Evolutionary conservation across 2,113 vertebrate species (phyloP), one percentile per base, ranked within the genome.

Genomic region (Labrus mixtus): DNA sequence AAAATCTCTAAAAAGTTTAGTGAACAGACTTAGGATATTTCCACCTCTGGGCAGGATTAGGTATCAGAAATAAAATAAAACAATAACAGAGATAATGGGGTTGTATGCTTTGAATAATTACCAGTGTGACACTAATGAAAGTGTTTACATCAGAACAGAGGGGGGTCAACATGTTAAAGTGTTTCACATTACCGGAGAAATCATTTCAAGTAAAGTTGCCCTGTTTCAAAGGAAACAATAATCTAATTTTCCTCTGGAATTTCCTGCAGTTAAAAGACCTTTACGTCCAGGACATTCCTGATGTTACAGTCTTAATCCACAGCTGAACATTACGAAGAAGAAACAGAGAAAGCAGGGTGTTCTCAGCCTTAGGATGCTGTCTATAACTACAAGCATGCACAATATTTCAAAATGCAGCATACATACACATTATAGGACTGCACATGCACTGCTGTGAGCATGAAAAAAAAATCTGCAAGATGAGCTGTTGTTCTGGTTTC

Each of bases 151-250:
- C 25, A 54, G n/a, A 73, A 45, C 6, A 7, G 45, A 33, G 25
- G 16, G 46, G 46, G 12, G 8, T 43, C 68, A 51, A 56, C 4
- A 37, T 51, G 29, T 68, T 41, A 37, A 2, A 64, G 12, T 25
- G 39, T 72, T 36, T n/a, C 51, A 64, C 36, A 63, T 46, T 71
- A 66, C 0, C 56, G 37, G 41, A 37, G 55, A 53, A 20, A 51
- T 75, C n/a, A 61, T 48, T 77, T 78, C 17, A 72, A 39, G 62
- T 45, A 83, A 78, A 71, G 13, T 4, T 25, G 50, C 43, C 39
- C 37, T 53, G 60, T 61, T 74, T 82, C 20, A 73, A 51, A 55
- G 39, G 41, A 78, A 71, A 45, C n/a, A 71, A 68, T 73, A 72
- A 71, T 78, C n/a, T 45, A 1, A 77, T 67, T 67, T 67, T 20